A percentile compares a stretch with the other conserved stretches of the same genome.
Conservation (phyloP, 2,797 vertebrate genomes). For the Hydrophis major region DNA sequence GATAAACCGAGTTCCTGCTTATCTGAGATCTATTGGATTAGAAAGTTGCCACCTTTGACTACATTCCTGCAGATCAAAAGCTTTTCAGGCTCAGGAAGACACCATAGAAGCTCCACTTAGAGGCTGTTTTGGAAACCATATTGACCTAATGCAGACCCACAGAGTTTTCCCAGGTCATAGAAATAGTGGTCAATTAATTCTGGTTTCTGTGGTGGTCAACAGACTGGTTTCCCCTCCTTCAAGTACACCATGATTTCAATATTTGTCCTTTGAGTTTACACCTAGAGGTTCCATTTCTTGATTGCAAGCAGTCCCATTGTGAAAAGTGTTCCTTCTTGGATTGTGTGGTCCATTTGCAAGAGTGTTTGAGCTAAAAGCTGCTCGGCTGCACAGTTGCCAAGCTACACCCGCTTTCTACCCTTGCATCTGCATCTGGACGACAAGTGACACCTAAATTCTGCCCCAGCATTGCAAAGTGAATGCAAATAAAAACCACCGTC, state of each 20-base stretch:
- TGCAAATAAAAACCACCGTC: not conserved
- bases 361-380: not conserved
- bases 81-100: not conserved
- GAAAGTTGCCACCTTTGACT: constrained; percentile 46
- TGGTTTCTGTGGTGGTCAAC: not conserved
- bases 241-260: not conserved
- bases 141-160: not conserved
- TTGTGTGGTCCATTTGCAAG: not conserved
- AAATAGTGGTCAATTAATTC: not conserved
- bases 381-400: not conserved
- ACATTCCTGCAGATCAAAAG: constrained; percentile 6
- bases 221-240: too few relatives aligned
- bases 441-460: rapidly evolving
- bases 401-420: not conserved
- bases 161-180: not conserved
- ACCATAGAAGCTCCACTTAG: not conserved
- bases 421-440: too few relatives aligned
- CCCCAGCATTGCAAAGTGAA: not conserved
- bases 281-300: not conserved
- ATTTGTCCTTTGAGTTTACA: not conserved
- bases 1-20: constrained; percentile 45
- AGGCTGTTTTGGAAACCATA: not conserved
- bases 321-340: not conserved
- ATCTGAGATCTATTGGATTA: constrained; percentile 52
- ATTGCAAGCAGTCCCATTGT: not conserved